phyloP scores from a whole-genome alignment of 1,140 invertebrate genomes.

The Conus betulinus region DNA sequence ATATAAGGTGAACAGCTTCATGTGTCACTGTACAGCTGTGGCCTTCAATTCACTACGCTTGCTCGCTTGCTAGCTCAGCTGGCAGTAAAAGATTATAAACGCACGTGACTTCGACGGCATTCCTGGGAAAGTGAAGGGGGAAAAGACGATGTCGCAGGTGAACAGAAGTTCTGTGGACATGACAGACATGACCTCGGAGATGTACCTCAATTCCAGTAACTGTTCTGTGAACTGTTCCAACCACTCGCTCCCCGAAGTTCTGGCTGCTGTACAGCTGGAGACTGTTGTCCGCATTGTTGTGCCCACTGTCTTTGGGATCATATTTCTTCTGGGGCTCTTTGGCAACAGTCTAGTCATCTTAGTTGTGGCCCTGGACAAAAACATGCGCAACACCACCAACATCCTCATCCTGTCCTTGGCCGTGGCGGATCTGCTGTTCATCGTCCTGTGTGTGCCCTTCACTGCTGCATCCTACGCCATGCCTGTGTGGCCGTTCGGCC shows the following conservation, averaged over 20 bases:
- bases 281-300: conserved; percentile 77
- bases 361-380: conserved; percentile 88
- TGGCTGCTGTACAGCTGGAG: conserved; percentile 45
- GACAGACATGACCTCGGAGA: neutral
- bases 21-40: too few relatives aligned
- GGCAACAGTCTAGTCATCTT: conserved; percentile 93
- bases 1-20: too few relatives aligned
- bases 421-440: conserved; percentile 92
- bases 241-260: neutral
- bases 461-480: conserved; percentile 75
- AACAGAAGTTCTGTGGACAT: too few relatives aligned
- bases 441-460: conserved; percentile 94
- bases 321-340: conserved; percentile 90
- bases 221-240: neutral
- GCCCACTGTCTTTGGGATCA: conserved; percentile 90
- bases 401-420: conserved; percentile 91
- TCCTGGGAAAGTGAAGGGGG: too few relatives aligned
- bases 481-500: conserved; percentile 89
- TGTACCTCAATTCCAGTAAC: neutral
- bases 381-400: conserved; percentile 95
- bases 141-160: too few relatives aligned
- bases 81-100: too few relatives aligned
- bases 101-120: too few relatives aligned
- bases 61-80: too few relatives aligned
- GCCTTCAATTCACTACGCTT: too few relatives aligned